These are phyloP conservation scores for Odontomachus brunneus DNA, from an alignment of 1,140 invertebrate species.

Conservation along the genomic window DNA sequence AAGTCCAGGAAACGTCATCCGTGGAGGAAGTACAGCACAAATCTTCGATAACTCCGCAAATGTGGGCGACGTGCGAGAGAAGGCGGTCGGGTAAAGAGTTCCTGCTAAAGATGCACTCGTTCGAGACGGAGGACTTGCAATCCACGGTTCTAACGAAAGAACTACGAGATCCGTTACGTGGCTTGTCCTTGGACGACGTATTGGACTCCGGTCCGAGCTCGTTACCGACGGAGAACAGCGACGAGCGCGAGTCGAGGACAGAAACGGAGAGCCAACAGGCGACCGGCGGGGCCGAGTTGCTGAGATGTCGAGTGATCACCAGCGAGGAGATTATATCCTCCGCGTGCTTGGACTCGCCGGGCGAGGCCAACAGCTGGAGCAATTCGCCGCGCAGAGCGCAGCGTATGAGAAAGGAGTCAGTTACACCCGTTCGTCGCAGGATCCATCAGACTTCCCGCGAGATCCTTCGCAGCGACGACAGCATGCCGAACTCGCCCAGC, in stretches of 20 bases:
- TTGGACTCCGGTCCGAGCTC: slow-evolving; percentile 79
- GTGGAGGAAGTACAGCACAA: background rate
- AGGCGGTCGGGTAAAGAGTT: slow-evolving; percentile 79
- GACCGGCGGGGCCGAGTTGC: slow-evolving; percentile 71
- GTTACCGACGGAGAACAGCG: slow-evolving; percentile 73
- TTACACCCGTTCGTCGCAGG: slow-evolving; percentile 30
- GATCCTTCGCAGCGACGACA: slow-evolving; percentile 72
- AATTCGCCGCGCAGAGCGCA: slow-evolving; percentile 76
- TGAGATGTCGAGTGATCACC: slow-evolving; percentile 81
- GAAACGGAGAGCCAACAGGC: slow-evolving; percentile 41
- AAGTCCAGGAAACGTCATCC: slow-evolving; percentile 5
- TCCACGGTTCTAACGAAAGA: slow-evolving; percentile 54
- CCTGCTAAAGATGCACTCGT: slow-evolving; percentile 82
- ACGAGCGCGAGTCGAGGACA: slow-evolving; percentile 50
- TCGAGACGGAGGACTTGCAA: slow-evolving; percentile 83
- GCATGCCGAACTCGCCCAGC: slow-evolving; percentile 78
- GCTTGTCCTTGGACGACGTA: slow-evolving; percentile 78
- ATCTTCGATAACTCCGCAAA: background rate
- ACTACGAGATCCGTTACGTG: slow-evolving; percentile 75
- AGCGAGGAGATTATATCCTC: slow-evolving; percentile 82
- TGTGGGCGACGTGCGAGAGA: slow-evolving; percentile 55
- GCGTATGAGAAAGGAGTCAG: slow-evolving; percentile 64
- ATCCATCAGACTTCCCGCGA: slow-evolving; percentile 38
- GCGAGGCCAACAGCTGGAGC: slow-evolving; percentile 77
- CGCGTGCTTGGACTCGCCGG: slow-evolving; percentile 75